Evolutionary conservation across 2,797 vertebrate species (phyloP).

Genomic region (Phalanger gymnotis): DNA sequence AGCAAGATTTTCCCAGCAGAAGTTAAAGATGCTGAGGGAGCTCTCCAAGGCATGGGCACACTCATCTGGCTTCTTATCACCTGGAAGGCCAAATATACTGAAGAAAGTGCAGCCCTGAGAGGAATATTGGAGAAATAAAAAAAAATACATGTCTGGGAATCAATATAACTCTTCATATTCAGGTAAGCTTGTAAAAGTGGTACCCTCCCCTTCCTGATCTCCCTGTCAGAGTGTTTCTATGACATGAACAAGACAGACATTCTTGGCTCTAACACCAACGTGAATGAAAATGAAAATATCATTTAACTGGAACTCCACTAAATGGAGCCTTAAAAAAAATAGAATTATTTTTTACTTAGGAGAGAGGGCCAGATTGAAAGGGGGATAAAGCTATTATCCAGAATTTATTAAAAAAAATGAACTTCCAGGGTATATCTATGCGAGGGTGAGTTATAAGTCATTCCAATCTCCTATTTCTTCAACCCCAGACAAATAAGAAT

Average conservation of each 20-base stretch:
- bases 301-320: neutral
- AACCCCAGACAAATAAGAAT: neutral
- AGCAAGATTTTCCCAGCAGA: conserved; percentile 68
- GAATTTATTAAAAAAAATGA: conserved; percentile 34
- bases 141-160: conserved; percentile 3
- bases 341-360: no score
- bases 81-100: conserved; percentile 79
- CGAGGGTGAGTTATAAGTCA: neutral
- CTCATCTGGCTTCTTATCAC: conserved; percentile 77
- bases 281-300: conserved; percentile 21
- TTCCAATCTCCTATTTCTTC: neutral
- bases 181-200: conserved; percentile 20
- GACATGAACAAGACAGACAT: conserved; percentile 23
- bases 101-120: conserved; percentile 78
- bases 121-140: conserved; percentile 29
- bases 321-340: neutral
- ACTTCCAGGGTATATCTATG: neutral
- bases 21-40: conserved; percentile 69
- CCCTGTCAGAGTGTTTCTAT: conserved; percentile 18
- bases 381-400: neutral
- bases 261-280: neutral
- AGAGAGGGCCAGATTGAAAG: neutral
- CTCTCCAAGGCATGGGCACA: conserved; percentile 75
- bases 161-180: neutral
- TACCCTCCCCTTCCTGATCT: neutral